Percentiles rank a stretch among this genome's conserved stretches.
These are phyloP conservation scores for Nebria ingens DNA, from an alignment of 1,140 invertebrate genomes.

Conservation along the genomic window DNA sequence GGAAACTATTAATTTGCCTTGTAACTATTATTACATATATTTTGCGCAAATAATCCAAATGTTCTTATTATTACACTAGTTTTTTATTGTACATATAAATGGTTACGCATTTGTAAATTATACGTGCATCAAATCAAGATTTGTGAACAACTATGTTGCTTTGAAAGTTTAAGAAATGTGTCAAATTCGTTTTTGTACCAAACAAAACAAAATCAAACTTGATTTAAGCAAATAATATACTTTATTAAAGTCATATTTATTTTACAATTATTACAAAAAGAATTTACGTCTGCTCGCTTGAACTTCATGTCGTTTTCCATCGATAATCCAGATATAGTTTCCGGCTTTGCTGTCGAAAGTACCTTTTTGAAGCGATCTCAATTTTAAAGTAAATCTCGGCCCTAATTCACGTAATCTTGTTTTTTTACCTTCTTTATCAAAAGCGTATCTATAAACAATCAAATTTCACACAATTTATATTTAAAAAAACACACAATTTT, in stretches of 20 bases:
- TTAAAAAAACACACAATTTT: constrained; percentile 13
- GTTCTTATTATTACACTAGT: no score
- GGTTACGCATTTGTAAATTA: no score
- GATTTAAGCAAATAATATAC: not conserved
- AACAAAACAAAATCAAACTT: constrained; percentile 6
- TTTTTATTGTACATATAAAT: no score
- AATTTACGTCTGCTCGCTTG: constrained; percentile 84
- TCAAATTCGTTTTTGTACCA: no score
- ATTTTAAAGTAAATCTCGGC: constrained; percentile 88
- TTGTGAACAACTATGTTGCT: no score
- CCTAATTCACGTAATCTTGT: constrained; percentile 87
- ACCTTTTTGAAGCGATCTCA: constrained; percentile 89
- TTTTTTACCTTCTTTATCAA: constrained; percentile 69
- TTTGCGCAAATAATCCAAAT: no score
- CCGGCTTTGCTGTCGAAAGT: constrained; percentile 95
- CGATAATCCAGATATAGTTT: constrained; percentile 95
- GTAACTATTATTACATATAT: no score
- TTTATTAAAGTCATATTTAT: not conserved
- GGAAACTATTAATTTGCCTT: no score
- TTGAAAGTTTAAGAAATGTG: no score
- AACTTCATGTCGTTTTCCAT: constrained; percentile 80
- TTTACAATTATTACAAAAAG: constrained; percentile 54
- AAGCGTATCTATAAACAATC: constrained; percentile 74
- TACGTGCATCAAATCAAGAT: no score
- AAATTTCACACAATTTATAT: constrained; percentile 3